Evolutionary conservation across 2,797 vertebrate genomes (phyloP).

Genomic region (Masticophis lateralis): DNA sequence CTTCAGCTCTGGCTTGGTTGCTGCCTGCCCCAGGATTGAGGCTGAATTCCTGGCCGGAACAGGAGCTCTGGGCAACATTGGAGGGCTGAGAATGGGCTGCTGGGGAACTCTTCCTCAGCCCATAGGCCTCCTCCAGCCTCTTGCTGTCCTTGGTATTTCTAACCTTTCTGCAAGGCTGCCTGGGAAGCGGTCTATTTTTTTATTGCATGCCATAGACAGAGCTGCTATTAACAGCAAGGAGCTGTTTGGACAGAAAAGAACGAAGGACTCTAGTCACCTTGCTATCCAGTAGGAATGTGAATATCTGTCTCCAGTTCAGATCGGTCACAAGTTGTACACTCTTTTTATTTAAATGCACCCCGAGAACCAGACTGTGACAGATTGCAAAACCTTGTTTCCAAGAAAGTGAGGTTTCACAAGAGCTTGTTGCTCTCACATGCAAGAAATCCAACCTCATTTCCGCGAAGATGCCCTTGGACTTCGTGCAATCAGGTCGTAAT

Average conservation of each 20-base stretch:
- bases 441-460: rapidly evolving
- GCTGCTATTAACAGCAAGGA: background rate
- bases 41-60: background rate
- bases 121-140: background rate
- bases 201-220: background rate
- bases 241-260: background rate
- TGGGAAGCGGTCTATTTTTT: background rate
- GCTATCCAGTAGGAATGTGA: background rate
- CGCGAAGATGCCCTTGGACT: rapidly evolving
- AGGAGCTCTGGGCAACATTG: background rate
- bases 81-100: background rate
- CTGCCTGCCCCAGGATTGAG: background rate
- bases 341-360: background rate
- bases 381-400: background rate
- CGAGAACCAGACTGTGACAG: background rate
- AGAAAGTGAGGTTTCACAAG: background rate
- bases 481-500: slow-evolving; percentile 50
- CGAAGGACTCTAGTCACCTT: background rate
- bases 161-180: background rate
- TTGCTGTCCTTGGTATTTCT: background rate
- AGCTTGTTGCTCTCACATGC: background rate
- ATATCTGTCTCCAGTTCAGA: background rate
- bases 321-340: background rate
- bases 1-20: background rate
- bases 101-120: background rate